A percentile compares a stretch with the other conserved stretches of the same genome.
phyloP scores from a whole-genome alignment of 2,113 vertebrate genomes.

The Archocentrus centrarchus region DNA sequence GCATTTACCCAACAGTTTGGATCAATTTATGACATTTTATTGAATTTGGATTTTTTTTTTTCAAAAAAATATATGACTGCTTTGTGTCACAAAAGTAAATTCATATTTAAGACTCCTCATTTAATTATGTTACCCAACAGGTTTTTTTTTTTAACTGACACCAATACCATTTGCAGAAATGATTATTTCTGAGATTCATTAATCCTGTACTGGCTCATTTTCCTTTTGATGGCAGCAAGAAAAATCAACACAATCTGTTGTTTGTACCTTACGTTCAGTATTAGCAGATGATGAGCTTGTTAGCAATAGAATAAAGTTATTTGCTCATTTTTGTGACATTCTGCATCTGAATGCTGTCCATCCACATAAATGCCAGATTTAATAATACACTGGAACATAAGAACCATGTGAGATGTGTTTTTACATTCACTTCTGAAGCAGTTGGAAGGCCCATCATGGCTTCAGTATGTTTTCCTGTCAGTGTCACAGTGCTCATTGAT shows the following conservation, averaged over 20 bases:
- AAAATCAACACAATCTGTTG: too few species aligned
- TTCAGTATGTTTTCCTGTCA: slow-evolving; percentile 33
- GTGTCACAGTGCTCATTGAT: background rate
- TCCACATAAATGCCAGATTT: too few species aligned
- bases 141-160: background rate
- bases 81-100: background rate
- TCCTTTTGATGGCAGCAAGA: too few species aligned
- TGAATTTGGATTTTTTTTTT: too few species aligned
- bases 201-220: too few species aligned
- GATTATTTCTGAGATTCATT: too few species aligned
- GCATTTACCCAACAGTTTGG: too few species aligned
- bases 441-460: slow-evolving; percentile 36
- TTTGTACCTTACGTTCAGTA: background rate
- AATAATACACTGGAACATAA: background rate
- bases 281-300: background rate
- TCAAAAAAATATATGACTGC: background rate
- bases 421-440: slow-evolving; percentile 63
- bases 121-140: background rate
- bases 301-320: background rate
- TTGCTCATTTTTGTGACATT: too few species aligned
- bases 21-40: too few species aligned
- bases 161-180: background rate
- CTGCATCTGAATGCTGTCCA: too few species aligned
- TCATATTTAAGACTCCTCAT: background rate
- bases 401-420: slow-evolving; percentile 25